Conservation (phyloP, 2,797 vertebrate genomes). For the Tiaroga cobitis region DNA sequence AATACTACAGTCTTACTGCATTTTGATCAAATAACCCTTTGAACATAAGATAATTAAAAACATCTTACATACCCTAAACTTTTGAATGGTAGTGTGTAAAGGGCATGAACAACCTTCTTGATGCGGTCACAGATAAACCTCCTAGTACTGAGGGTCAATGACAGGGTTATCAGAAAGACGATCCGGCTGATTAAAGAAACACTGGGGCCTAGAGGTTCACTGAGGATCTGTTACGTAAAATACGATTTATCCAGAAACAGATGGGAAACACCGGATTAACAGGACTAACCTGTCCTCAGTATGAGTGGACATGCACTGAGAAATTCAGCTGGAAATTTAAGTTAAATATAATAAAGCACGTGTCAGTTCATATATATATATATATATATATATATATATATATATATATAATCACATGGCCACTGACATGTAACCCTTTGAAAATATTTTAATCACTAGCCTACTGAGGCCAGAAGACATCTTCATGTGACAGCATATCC, state of each 20-base stretch:
- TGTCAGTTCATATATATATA: background rate
- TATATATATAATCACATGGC: too few species aligned
- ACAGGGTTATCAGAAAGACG: background rate
- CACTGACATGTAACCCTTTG: background rate
- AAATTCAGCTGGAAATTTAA: background rate
- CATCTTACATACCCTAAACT: background rate
- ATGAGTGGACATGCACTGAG: background rate
- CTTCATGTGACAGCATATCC: conserved; percentile 4
- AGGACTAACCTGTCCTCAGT: background rate
- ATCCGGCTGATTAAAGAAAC: conserved; percentile 21
- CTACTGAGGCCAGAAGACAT: background rate
- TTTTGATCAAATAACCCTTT: background rate
- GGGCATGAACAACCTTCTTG: background rate
- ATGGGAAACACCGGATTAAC: background rate
- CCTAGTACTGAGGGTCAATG: background rate
- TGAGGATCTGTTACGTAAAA: background rate
- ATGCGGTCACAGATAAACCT: background rate
- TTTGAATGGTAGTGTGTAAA: background rate
- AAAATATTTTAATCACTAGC: background rate
- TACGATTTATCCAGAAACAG: background rate
- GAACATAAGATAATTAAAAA: background rate
- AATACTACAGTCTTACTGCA: background rate
- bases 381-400: too few species aligned
- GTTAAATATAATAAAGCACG: background rate
- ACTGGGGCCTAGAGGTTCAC: background rate